Evolutionary conservation across 2,888 invertebrate species (phyloP).

Genomic region (Catocala nupta): DNA sequence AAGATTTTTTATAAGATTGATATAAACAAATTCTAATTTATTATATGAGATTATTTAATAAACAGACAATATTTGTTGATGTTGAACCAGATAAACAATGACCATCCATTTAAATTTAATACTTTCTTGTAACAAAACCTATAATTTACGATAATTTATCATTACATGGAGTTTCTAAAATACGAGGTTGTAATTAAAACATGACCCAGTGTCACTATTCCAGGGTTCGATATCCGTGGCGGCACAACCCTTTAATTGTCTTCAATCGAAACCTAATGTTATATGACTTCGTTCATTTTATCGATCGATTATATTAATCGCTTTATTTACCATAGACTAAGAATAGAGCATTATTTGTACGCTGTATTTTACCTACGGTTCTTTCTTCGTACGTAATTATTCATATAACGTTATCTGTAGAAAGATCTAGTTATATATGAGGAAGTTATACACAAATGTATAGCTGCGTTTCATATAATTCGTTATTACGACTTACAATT

Average conservation of each 20-base stretch:
- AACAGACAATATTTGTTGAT: conserved; percentile 24
- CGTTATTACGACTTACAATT: no score
- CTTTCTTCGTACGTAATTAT: neutral
- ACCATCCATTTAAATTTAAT: conserved; percentile 32
- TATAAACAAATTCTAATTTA: no score
- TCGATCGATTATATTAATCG: conserved; percentile 66
- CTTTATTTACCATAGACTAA: conserved; percentile 67
- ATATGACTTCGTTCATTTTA: conserved; percentile 62
- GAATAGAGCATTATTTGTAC: neutral
- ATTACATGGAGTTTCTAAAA: conserved; percentile 55
- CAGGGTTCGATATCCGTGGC: conserved; percentile 60
- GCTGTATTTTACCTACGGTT: neutral
- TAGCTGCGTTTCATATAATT: no score
- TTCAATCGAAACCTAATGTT: conserved; percentile 62
- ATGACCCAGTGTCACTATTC: conserved; percentile 73
- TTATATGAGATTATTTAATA: conserved; percentile 10
- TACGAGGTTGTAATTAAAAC: conserved; percentile 67
- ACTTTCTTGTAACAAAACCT: conserved; percentile 54
- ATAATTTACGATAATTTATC: conserved; percentile 73
- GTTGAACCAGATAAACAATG: conserved; percentile 29
- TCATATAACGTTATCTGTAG: no score
- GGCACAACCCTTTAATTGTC: conserved; percentile 67
- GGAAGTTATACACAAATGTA: no score
- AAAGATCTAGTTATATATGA: no score
- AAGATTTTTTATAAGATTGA: no score